These are phyloP conservation scores for Dolichoris vasculosae DNA, from an alignment of 1,140 invertebrate species.

Conservation along the genomic window DNA sequence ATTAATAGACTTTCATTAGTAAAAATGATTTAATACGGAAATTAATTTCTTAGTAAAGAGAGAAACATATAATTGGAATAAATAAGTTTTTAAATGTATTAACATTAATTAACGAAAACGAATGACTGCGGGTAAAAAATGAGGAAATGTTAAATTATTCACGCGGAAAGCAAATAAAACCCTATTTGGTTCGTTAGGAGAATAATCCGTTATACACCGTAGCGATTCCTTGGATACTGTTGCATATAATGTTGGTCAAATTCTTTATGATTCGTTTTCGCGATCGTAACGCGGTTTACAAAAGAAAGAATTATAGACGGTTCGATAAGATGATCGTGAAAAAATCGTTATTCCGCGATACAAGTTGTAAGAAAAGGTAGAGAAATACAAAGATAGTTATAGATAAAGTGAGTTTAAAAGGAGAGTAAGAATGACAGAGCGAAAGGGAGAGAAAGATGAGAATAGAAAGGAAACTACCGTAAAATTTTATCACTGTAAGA, in stretches of 20 bases:
- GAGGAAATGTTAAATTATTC: neutral
- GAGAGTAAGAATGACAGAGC: neutral
- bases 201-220: neutral
- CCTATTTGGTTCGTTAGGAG: neutral
- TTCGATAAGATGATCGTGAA: neutral
- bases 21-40: neutral
- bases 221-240: neutral
- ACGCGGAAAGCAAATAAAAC: neutral
- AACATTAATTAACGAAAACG: neutral
- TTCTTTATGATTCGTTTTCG: neutral
- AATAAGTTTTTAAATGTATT: neutral
- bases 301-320: neutral
- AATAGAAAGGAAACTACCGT: neutral
- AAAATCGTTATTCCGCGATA: neutral
- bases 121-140: neutral
- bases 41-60: neutral
- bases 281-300: neutral
- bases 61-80: neutral
- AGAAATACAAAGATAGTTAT: neutral
- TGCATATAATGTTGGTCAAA: neutral
- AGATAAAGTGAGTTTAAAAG: neutral
- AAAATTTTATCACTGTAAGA: conserved; percentile 34
- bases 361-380: neutral
- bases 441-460: conserved; percentile 2
- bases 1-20: neutral